phyloP scores from a whole-genome alignment of 2,113 vertebrate genomes.

The Lamprologus lemairii region DNA sequence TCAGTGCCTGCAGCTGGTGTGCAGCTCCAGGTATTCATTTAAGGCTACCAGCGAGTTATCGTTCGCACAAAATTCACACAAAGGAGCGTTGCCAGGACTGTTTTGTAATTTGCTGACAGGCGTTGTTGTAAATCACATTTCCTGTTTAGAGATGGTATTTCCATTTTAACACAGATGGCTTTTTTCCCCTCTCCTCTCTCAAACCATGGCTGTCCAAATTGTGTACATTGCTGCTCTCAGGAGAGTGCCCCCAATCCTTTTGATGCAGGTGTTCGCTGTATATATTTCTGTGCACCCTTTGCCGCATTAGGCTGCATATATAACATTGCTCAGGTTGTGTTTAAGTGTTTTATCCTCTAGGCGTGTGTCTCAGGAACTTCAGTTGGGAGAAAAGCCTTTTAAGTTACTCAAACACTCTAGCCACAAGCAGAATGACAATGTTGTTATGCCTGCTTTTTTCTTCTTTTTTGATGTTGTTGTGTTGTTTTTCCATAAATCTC shows the following conservation, averaged over 20 bases:
- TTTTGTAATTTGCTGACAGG: not conserved
- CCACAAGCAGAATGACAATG: not conserved
- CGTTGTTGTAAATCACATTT: not conserved
- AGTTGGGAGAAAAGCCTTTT: not conserved
- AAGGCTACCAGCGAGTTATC: not conserved
- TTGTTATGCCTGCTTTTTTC: not conserved
- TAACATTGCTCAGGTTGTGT: not conserved
- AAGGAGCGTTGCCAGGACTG: not conserved
- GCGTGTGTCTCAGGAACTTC: not conserved
- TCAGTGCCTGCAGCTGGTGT: not conserved
- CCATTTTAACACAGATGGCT: not conserved
- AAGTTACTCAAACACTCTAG: not conserved
- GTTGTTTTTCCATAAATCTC: not conserved
- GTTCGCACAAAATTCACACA: not conserved
- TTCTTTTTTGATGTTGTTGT: not conserved
- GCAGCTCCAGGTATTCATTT: not conserved
- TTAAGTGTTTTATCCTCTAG: not conserved
- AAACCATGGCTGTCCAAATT: not conserved
- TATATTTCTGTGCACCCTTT: not conserved
- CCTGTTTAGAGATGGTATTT: not conserved
- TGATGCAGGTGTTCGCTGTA: not conserved
- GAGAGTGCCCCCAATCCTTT: not conserved
- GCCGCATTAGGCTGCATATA: not conserved
- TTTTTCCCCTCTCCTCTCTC: not conserved
- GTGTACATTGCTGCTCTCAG: not conserved